Percentiles rank a stretch among this genome's conserved stretches.
phyloP scores from a whole-genome alignment of 2,113 vertebrate species.

The Argyrosomus japonicus region DNA sequence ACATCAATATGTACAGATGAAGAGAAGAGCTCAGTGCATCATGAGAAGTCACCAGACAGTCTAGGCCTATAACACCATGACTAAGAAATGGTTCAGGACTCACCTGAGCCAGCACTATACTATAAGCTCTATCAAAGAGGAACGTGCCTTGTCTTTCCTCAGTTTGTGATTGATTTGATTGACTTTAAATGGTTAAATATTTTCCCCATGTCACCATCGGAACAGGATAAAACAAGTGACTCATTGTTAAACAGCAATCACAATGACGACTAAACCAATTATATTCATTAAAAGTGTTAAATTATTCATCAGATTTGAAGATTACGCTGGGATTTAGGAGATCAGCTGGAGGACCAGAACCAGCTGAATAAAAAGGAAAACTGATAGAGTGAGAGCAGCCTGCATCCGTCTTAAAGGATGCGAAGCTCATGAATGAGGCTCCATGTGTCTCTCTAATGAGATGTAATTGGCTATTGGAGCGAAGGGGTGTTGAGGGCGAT shows the following conservation, averaged over 20 bases:
- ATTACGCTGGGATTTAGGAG: slow-evolving; percentile 23
- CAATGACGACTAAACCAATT: background rate
- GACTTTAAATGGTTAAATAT: background rate
- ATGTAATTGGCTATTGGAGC: slow-evolving; percentile 74
- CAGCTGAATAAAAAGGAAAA: slow-evolving; percentile 42
- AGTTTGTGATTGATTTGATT: no score
- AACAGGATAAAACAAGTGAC: background rate
- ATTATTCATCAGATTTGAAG: slow-evolving; percentile 48
- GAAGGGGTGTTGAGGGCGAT: slow-evolving; percentile 60
- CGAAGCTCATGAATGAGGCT: slow-evolving; percentile 46
- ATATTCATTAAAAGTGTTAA: slow-evolving; percentile 27
- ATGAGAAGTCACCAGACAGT: no score
- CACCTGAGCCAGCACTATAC: no score
- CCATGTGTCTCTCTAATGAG: slow-evolving; percentile 68
- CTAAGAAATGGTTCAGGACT: no score
- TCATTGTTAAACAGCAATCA: background rate
- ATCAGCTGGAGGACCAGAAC: slow-evolving; percentile 36
- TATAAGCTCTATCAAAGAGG: no score
- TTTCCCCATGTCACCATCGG: background rate
- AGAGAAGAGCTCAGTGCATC: no score
- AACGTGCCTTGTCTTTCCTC: no score
- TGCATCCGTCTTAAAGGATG: slow-evolving; percentile 33
- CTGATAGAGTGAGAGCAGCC: slow-evolving; percentile 37
- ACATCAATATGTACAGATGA: no score
- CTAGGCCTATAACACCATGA: no score